A percentile compares a stretch with the other conserved stretches of the same genome.
These are phyloP conservation scores for Phocoena sinus DNA, from an alignment of 2,113 vertebrate species.

Conservation along the genomic window DNA sequence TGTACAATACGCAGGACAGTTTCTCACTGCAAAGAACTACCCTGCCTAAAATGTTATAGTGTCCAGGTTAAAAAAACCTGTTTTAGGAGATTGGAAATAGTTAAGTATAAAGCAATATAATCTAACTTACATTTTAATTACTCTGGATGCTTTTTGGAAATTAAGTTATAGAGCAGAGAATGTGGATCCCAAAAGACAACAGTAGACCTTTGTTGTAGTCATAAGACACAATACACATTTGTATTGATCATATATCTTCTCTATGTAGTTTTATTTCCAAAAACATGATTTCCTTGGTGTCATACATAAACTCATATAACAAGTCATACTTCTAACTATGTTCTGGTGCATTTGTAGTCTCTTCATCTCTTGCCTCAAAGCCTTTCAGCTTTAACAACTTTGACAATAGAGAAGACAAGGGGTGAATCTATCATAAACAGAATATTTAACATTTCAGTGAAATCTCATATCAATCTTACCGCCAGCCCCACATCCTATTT, in stretches of 20 bases:
- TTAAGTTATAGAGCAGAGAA: background rate
- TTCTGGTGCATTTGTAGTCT: background rate
- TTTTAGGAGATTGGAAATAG: background rate
- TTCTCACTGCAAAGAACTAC: background rate
- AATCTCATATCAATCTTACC: constrained; percentile 61
- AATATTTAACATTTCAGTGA: constrained; percentile 58
- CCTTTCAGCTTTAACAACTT: background rate
- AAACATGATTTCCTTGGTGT: background rate
- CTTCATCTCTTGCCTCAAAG: background rate
- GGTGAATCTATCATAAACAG: constrained; percentile 56
- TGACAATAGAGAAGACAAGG: background rate
- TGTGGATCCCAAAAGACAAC: background rate
- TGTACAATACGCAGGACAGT: background rate
- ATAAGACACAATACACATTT: background rate
- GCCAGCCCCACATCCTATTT: constrained; percentile 58
- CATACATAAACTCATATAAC: background rate
- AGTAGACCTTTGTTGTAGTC: background rate
- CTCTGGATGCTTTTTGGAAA: background rate
- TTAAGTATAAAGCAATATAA: background rate
- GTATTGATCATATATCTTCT: background rate
- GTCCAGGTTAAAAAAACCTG: background rate
- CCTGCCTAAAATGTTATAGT: background rate
- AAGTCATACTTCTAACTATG: background rate
- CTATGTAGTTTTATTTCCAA: background rate
- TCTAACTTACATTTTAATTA: background rate